phyloP scores from a whole-genome alignment of 2,113 vertebrate species.

The Halichoeres trimaculatus region DNA sequence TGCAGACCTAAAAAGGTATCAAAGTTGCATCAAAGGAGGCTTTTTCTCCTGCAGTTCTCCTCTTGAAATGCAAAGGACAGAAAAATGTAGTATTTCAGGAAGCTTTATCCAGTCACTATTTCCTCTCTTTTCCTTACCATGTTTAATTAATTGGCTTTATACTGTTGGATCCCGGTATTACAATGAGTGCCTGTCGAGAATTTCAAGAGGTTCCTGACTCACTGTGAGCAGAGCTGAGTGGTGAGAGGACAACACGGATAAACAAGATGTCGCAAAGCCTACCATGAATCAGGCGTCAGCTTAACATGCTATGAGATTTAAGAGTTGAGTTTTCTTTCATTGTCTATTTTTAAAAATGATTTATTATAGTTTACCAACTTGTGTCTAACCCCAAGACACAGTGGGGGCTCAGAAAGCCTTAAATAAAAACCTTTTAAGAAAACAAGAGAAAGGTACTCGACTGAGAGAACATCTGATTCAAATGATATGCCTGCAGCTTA shows the following conservation, averaged over 20 bases:
- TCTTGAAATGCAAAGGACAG: not conserved
- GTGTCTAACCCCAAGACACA: not conserved
- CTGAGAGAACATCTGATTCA: conserved; percentile 11
- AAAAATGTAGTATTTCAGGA: conserved; percentile 15
- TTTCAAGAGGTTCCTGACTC: conserved; percentile 46
- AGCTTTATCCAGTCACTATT: conserved; percentile 27
- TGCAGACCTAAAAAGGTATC: conserved; percentile 7
- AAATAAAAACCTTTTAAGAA: not conserved
- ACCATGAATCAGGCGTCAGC: conserved; percentile 26
- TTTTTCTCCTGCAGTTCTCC: not conserved
- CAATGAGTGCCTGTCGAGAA: conserved; percentile 31
- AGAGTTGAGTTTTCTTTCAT: conserved; percentile 6
- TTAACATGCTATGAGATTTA: conserved; percentile 11
- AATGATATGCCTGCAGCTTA: conserved; percentile 10
- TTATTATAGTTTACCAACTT: conserved; percentile 14
- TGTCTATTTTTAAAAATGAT: not conserved
- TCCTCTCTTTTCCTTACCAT: conserved; percentile 35
- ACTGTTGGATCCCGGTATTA: conserved; percentile 55
- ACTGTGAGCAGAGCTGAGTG: conserved; percentile 31
- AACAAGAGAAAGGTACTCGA: not conserved
- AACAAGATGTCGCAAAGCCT: conserved; percentile 40
- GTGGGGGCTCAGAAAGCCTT: not conserved
- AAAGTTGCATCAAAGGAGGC: conserved; percentile 10
- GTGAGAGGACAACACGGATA: conserved; percentile 37
- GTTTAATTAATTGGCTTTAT: conserved; percentile 61